Percentiles rank a stretch among this genome's conserved stretches.
Evolutionary conservation across 2,113 vertebrate genomes (phyloP).

Genomic region (Phyllostomus discolor): DNA sequence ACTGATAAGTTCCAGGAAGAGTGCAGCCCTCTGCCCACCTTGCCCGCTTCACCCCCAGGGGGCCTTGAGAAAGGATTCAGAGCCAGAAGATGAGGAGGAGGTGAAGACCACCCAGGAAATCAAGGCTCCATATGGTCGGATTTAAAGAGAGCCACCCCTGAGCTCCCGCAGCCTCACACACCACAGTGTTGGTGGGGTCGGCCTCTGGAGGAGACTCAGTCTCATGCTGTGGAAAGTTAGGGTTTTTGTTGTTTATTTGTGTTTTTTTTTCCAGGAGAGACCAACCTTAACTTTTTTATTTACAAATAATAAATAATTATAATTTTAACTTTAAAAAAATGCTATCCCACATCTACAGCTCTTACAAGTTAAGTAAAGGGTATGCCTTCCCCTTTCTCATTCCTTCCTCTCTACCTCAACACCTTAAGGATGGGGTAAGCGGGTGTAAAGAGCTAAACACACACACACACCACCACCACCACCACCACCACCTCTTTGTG

Average conservation of each 20-base stretch:
- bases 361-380: background rate
- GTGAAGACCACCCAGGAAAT: slow-evolving; percentile 84
- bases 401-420: too few species aligned
- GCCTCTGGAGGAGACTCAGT: background rate
- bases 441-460: background rate
- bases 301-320: slow-evolving; percentile 42
- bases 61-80: slow-evolving; percentile 70
- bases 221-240: background rate
- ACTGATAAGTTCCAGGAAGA: slow-evolving; percentile 87
- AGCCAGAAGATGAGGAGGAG: slow-evolving; percentile 85
- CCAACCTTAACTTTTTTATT: background rate
- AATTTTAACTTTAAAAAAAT: background rate
- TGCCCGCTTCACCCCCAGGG: slow-evolving; percentile 87
- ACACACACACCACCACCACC: background rate
- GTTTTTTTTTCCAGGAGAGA: background rate
- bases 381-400: background rate
- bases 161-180: background rate
- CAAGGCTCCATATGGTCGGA: slow-evolving; percentile 83
- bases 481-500: too few species aligned
- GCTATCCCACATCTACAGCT: background rate
- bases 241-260: too few species aligned
- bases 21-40: slow-evolving; percentile 85
- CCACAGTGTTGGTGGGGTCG: background rate
- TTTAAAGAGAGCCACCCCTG: slow-evolving; percentile 81
- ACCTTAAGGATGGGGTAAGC: background rate